Base-by-base conservation (phyloP, 2,113 vertebrate species). In the Otis tarda region DNA sequence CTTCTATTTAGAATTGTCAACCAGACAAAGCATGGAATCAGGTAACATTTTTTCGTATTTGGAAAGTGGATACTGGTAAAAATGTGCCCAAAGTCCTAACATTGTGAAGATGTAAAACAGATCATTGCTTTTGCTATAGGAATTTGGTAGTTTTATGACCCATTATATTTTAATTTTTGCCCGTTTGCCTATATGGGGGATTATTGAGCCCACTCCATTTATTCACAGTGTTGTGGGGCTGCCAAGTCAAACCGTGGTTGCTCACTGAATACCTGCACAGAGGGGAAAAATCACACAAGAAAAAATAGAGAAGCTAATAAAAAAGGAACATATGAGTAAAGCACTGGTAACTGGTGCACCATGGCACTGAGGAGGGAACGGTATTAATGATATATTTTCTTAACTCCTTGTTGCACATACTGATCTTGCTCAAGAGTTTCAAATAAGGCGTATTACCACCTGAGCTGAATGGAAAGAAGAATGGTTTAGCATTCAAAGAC, bases 401-500 rank as follows among this genome's bases (percentile, higher is more conserved):
- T 61, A 60, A 56, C 30, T 77, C 74, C 43, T 73, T 57, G 8
- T 56, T 74, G 9, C 27, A 65, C 23, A 3, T 64, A 23, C 16
- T 21, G 17, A 8, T 68, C 22, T 64, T 0, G 0, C 5, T 56
- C n/a, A 68, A 76, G 31, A 80, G 49, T 39, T 71, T 91, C 55
- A 83, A 64, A 64, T 28, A 57, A 69, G 41, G 8, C 15, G 4
- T 31, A 7, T 47, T 31, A 41, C 21, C 8, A 12, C 14, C 18
- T 43, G 7, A 73, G 8, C 30, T 77, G 50, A 56, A 60, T 0
- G 0, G 28, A 83, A 93, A 35, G 20, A 77, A 50, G 19, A 71
- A 59, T 0, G 0, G 6, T 31, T 55, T n/a, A 56, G 19, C 6
- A 52, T 52, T 60, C 10, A 65, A 74, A 78, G 7, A 2, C 3